Evolutionary conservation across 2,113 vertebrate genomes (phyloP).

Genomic region (Spea multiplicata): DNA sequence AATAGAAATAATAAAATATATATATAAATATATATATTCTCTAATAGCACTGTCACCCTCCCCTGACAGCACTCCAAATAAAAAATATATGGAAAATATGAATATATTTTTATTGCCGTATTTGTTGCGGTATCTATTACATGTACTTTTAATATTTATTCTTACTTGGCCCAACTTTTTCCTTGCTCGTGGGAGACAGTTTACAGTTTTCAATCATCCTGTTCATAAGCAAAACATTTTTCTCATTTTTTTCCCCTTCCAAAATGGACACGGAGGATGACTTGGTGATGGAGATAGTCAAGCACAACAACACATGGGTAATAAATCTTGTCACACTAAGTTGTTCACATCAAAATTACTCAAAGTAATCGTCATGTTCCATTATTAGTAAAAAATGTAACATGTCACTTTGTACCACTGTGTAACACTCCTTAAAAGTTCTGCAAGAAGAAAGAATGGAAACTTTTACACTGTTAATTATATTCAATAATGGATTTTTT

Average conservation of each 20-base stretch:
- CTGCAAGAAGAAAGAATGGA: conserved; percentile 8
- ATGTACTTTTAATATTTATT: too few relatives aligned
- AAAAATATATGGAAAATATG: too few relatives aligned
- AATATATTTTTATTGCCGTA: too few relatives aligned
- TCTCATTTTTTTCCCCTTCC: background rate
- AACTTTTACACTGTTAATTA: conserved; percentile 2
- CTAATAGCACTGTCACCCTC: too few relatives aligned
- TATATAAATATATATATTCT: too few relatives aligned
- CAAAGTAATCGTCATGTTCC: conserved; percentile 27
- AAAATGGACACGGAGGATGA: conserved; percentile 32
- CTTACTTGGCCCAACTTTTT: conserved; percentile 12
- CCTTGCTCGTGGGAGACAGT: background rate
- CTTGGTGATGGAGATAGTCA: conserved; percentile 28
- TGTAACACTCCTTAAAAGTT: conserved; percentile 15
- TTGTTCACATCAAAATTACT: conserved; percentile 39
- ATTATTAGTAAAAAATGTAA: conserved; percentile 31
- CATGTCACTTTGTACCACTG: conserved; percentile 26
- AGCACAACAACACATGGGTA: conserved; percentile 32
- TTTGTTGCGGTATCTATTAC: too few relatives aligned
- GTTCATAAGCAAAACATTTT: conserved; percentile 11
- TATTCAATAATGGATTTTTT: conserved; percentile 29
- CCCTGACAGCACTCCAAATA: too few relatives aligned
- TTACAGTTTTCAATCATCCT: conserved; percentile 28
- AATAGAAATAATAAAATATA: too few relatives aligned
- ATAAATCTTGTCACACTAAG: conserved; percentile 40